These are phyloP conservation scores for Alentia gelatinosa DNA, from an alignment of 2,888 invertebrate genomes.

Conservation along the genomic window DNA sequence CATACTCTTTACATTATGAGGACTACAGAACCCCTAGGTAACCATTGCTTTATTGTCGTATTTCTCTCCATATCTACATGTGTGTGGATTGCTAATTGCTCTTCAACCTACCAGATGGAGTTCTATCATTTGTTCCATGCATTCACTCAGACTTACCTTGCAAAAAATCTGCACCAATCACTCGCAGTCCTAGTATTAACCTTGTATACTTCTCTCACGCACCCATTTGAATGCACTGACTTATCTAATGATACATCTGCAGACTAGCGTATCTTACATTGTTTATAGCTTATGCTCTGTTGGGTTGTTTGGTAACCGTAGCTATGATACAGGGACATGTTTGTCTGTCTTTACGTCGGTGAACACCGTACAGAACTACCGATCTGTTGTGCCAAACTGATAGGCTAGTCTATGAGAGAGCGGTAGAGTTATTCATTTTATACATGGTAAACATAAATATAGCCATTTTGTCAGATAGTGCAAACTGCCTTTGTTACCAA, in stretches of 20 bases:
- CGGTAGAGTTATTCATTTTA: too few relatives aligned
- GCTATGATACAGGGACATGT: too few relatives aligned
- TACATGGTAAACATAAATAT: too few relatives aligned
- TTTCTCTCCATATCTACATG: neutral
- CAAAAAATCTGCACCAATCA: neutral
- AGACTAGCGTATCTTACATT: neutral
- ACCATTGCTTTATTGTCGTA: neutral
- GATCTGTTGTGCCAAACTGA: too few relatives aligned
- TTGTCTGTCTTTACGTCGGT: too few relatives aligned
- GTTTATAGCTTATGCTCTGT: neutral
- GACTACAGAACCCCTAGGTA: neutral
- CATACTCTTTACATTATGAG: neutral
- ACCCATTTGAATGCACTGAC: neutral
- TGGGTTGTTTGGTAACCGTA: neutral
- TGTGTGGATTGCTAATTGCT: neutral
- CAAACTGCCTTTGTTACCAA: too few relatives aligned
- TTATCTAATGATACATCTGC: conserved; percentile 1
- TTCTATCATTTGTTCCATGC: neutral
- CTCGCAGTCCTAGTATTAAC: neutral
- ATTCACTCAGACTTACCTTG: neutral
- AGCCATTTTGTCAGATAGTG: too few relatives aligned
- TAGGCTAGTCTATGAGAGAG: too few relatives aligned
- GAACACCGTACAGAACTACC: too few relatives aligned
- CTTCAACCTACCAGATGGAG: neutral
- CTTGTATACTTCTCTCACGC: neutral